Percentiles rank a stretch among this genome's conserved stretches.
Conservation (phyloP, 2,113 vertebrate species). For the Phylloscopus whistleri region DNA sequence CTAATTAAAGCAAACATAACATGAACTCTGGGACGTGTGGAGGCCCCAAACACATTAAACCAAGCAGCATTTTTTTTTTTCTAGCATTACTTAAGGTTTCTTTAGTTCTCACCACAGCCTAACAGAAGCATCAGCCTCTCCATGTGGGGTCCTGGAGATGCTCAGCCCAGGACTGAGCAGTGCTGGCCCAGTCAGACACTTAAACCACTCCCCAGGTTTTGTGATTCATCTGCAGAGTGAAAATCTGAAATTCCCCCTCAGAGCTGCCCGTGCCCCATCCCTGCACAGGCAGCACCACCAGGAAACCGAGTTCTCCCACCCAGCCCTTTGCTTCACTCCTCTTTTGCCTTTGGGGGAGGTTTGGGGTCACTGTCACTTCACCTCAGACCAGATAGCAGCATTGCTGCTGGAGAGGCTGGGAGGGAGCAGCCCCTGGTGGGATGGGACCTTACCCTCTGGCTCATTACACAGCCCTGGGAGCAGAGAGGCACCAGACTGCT, state of each 20-base stretch:
- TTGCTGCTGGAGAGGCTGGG: rapidly evolving
- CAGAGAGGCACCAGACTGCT: not conserved
- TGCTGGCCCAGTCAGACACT: rapidly evolving
- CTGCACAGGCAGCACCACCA: rapidly evolving
- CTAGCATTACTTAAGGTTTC: not conserved
- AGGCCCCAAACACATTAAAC: not conserved
- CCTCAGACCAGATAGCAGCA: rapidly evolving
- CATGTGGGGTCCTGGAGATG: not conserved
- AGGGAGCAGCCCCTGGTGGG: not conserved
- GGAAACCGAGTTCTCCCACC: rapidly evolving
- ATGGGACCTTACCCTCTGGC: rapidly evolving
- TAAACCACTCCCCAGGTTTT: rapidly evolving
- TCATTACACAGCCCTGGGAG: not conserved
- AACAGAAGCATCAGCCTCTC: not conserved
- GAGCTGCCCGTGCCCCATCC: not conserved
- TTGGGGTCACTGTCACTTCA: rapidly evolving
- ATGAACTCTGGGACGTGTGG: rapidly evolving
- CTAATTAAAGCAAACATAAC: conserved; percentile 26
- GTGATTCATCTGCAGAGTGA: not conserved
- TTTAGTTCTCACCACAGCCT: not conserved
- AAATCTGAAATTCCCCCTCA: rapidly evolving
- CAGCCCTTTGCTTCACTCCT: not conserved
- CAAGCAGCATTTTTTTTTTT: not conserved
- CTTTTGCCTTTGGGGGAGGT: not conserved
- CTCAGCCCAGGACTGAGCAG: not conserved